phyloP scores from a whole-genome alignment of 2,888 invertebrate genomes.

The Notocelia uddmanniana region DNA sequence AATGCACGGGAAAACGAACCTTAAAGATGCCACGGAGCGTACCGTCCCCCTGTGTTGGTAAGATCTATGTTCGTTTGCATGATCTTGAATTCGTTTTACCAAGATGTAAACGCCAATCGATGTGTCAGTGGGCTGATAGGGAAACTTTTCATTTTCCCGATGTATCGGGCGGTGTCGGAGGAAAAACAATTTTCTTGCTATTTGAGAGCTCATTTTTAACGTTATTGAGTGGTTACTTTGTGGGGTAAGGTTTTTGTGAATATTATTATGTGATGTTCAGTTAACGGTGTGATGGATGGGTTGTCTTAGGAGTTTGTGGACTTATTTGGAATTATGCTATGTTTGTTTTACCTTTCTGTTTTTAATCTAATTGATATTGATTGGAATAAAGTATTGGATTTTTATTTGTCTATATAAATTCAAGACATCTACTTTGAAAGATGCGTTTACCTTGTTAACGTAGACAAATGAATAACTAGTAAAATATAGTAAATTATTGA shows the following conservation, averaged over 20 bases:
- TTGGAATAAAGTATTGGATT: background rate
- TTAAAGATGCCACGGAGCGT: slow-evolving; percentile 53
- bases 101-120: slow-evolving; percentile 83
- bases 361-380: background rate
- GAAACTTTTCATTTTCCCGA: slow-evolving; percentile 82
- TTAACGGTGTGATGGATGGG: slow-evolving; percentile 63
- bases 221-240: slow-evolving; percentile 75
- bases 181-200: slow-evolving; percentile 80
- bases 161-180: slow-evolving; percentile 70
- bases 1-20: slow-evolving; percentile 62
- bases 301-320: slow-evolving; percentile 50
- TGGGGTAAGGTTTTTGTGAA: slow-evolving; percentile 57
- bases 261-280: slow-evolving; percentile 62
- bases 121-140: slow-evolving; percentile 81
- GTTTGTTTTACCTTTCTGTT: background rate
- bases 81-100: slow-evolving; percentile 72
- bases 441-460: too few relatives aligned
- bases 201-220: slow-evolving; percentile 78
- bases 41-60: slow-evolving; percentile 59
- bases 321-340: slow-evolving; percentile 10
- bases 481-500: too few relatives aligned
- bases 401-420: too few relatives aligned
- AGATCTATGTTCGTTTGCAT: slow-evolving; percentile 71
- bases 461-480: too few relatives aligned
- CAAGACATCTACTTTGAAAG: too few relatives aligned